Percentiles rank a stretch among this genome's conserved stretches.
These are phyloP conservation scores for Hiodon alosoides DNA, from an alignment of 2,113 vertebrate genomes.

Conservation along the genomic window DNA sequence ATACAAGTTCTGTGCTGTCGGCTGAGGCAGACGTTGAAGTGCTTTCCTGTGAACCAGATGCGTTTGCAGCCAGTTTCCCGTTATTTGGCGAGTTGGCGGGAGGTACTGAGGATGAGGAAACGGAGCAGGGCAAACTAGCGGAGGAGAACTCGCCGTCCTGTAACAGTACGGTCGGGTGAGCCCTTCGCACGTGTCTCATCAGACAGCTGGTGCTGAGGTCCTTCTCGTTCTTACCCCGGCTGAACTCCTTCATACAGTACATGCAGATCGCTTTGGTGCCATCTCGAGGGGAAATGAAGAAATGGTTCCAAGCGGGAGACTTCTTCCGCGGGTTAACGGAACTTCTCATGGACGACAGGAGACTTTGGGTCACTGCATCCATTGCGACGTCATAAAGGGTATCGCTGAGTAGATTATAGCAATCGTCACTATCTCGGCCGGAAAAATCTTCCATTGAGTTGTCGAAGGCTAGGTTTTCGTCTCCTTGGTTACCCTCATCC, in stretches of 20 bases:
- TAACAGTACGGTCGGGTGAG: conserved; percentile 82
- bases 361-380: conserved; percentile 95
- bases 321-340: conserved; percentile 82
- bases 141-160: conserved; percentile 67
- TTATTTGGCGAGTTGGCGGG: conserved; percentile 73
- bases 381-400: conserved; percentile 93
- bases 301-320: conserved; percentile 94
- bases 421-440: conserved; percentile 74
- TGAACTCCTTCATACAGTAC: conserved; percentile 98
- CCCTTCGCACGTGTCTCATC: conserved; percentile 91
- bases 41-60: conserved; percentile 54
- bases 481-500: conserved; percentile 68
- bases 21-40: conserved; percentile 72
- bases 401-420: conserved; percentile 78
- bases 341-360: conserved; percentile 77
- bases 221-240: conserved; percentile 95
- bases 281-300: conserved; percentile 94
- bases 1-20: conserved; percentile 66
- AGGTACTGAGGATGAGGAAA: conserved; percentile 63
- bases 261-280: conserved; percentile 95
- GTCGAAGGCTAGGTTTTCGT: conserved; percentile 64
- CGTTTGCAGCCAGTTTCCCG: conserved; percentile 52
- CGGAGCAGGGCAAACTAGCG: conserved; percentile 49
- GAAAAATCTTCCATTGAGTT: conserved; percentile 62
- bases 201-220: conserved; percentile 95